A percentile compares a stretch with the other conserved stretches of the same genome.
Conservation (phyloP, 1,140 invertebrate species). For the Bombyx mandarina region DNA sequence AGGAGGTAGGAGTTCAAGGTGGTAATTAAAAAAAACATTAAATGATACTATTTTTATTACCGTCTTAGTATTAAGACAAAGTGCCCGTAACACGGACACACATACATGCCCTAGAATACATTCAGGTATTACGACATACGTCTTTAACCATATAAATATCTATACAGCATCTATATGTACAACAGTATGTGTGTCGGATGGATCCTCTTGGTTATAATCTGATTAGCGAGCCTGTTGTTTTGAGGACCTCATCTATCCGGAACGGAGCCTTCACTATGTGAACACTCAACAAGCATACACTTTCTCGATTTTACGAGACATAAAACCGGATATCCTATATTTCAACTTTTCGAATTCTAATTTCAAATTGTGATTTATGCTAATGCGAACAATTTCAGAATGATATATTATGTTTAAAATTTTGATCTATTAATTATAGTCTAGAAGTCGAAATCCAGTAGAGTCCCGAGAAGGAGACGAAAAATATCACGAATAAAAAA, state of each 20-base stretch:
- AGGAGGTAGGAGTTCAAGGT: conserved; percentile 6
- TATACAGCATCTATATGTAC: conserved; percentile 67
- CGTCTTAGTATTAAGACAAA: conserved; percentile 55
- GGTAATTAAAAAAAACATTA: conserved; percentile 35
- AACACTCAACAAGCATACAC: conserved; percentile 5
- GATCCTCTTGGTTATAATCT: conserved; percentile 15
- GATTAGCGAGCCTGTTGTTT: not conserved
- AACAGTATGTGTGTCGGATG: conserved; percentile 42
- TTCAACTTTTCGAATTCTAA: not conserved
- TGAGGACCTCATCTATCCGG: conserved; percentile 13
- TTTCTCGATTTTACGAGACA: too few relatives aligned
- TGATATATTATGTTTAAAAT: too few relatives aligned
- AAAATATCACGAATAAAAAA: too few relatives aligned
- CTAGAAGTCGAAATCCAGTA: too few relatives aligned
- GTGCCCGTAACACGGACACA: conserved; percentile 51
- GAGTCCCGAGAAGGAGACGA: too few relatives aligned
- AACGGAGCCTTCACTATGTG: conserved; percentile 40
- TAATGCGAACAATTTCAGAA: too few relatives aligned
- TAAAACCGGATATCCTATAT: not conserved
- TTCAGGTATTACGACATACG: conserved; percentile 40
- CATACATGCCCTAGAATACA: conserved; percentile 59
- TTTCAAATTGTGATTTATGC: too few relatives aligned
- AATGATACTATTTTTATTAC: conserved; percentile 68
- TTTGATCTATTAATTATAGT: too few relatives aligned
- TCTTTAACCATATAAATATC: conserved; percentile 60